A percentile compares a stretch with the other conserved stretches of the same genome.
phyloP scores from a whole-genome alignment of 2,797 vertebrate species.

The Parauchenoglanis ngamensis region DNA sequence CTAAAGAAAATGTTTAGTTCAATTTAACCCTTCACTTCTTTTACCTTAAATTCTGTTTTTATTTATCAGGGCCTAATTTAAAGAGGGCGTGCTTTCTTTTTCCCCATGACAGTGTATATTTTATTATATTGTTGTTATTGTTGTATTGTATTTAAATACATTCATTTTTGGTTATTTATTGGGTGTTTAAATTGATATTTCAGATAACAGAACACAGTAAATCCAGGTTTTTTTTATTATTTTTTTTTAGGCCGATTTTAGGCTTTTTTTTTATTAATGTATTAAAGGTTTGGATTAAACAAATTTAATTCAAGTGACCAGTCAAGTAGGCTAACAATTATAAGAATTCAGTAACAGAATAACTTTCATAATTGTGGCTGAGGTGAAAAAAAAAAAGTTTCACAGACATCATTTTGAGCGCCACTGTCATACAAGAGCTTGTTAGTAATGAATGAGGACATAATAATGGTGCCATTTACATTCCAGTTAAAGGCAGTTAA shows the following conservation, averaged over 20 bases:
- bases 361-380: neutral
- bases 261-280: too few relatives aligned
- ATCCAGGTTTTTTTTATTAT: too few relatives aligned
- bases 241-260: neutral
- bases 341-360: neutral
- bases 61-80: too few relatives aligned
- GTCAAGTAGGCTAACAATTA: too few relatives aligned
- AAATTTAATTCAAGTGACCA: neutral
- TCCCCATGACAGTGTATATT: neutral
- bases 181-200: neutral
- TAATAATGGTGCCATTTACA: neutral
- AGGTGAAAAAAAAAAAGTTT: neutral
- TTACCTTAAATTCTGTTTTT: too few relatives aligned
- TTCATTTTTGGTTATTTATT: neutral
- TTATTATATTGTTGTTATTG: neutral
- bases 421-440: neutral
- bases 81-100: neutral
- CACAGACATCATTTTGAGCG: neutral
- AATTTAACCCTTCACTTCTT: neutral
- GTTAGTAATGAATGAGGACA: neutral
- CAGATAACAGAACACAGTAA: neutral
- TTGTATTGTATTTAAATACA: neutral
- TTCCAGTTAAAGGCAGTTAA: neutral
- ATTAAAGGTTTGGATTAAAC: neutral
- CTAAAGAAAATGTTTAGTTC: neutral